Evolutionary conservation across 2,888 invertebrate genomes (phyloP).

Genomic region (Nymphalis polychloros): DNA sequence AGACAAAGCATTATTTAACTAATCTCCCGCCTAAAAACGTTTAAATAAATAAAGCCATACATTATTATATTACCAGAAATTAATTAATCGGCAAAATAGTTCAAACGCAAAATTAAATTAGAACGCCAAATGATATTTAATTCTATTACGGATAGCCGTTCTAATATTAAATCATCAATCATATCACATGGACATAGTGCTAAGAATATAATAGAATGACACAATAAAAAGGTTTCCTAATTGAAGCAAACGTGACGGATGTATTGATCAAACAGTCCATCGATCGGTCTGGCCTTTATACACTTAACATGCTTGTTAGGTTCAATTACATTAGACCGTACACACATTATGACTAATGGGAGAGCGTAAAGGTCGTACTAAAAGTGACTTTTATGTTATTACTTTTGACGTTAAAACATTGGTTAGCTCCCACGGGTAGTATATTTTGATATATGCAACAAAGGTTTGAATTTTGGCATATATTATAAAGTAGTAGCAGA

Average conservation of each 20-base stretch:
- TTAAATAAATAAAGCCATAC: too few relatives aligned
- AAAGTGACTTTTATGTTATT: slow-evolving; percentile 36
- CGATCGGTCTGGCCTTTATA: slow-evolving; percentile 39
- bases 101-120: background rate
- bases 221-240: slow-evolving; percentile 38
- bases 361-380: slow-evolving; percentile 29
- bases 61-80: too few relatives aligned
- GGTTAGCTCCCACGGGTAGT: slow-evolving; percentile 24
- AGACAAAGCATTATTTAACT: too few relatives aligned
- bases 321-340: slow-evolving; percentile 39
- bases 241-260: slow-evolving; percentile 35
- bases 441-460: slow-evolving; percentile 4
- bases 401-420: slow-evolving; percentile 27
- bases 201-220: slow-evolving; percentile 16
- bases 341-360: slow-evolving; percentile 36
- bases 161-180: background rate
- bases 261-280: slow-evolving; percentile 42
- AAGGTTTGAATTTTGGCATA: too few relatives aligned
- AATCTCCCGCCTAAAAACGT: too few relatives aligned
- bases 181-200: background rate
- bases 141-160: too few relatives aligned
- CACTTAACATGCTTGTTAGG: slow-evolving; percentile 37
- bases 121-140: too few relatives aligned
- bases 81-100: background rate
- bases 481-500: too few relatives aligned